A percentile compares a stretch with the other conserved stretches of the same genome.
These are phyloP conservation scores for Eupithecia centaureata DNA, from an alignment of 2,888 invertebrate genomes.

Conservation along the genomic window DNA sequence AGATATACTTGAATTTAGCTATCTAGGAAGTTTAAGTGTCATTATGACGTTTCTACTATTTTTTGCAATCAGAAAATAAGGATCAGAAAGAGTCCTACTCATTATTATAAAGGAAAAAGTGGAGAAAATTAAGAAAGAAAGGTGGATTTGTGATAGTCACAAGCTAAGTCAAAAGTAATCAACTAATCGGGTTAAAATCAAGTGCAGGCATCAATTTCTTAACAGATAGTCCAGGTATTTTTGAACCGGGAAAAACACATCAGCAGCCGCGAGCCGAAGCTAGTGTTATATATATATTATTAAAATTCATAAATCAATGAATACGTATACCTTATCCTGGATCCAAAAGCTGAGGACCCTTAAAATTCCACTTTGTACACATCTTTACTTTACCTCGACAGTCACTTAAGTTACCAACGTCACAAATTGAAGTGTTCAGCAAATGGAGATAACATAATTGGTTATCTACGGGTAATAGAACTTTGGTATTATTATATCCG, in stretches of 20 bases:
- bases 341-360: not conserved
- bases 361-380: not conserved
- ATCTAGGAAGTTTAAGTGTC: too few relatives aligned
- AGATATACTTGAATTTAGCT: too few relatives aligned
- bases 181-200: too few relatives aligned
- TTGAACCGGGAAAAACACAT: not conserved
- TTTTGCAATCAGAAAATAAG: too few relatives aligned
- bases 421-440: slow-evolving; percentile 22
- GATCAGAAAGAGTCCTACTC: too few relatives aligned
- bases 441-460: slow-evolving; percentile 21
- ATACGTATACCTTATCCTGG: not conserved
- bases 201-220: too few relatives aligned
- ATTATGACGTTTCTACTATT: too few relatives aligned
- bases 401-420: slow-evolving; percentile 7
- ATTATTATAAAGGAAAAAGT: too few relatives aligned
- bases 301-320: not conserved
- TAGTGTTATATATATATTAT: not conserved
- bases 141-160: too few relatives aligned
- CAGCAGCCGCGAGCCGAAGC: not conserved
- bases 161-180: too few relatives aligned
- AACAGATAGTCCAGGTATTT: too few relatives aligned
- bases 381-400: slow-evolving; percentile 6
- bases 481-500: not conserved
- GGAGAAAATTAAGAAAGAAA: too few relatives aligned
- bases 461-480: not conserved